Evolutionary conservation across 53 echinoderm and acorn worm genomes (phyloP), one percentile per base, ranked within the genome.

Genomic region (Temnopleurus reevesii): DNA sequence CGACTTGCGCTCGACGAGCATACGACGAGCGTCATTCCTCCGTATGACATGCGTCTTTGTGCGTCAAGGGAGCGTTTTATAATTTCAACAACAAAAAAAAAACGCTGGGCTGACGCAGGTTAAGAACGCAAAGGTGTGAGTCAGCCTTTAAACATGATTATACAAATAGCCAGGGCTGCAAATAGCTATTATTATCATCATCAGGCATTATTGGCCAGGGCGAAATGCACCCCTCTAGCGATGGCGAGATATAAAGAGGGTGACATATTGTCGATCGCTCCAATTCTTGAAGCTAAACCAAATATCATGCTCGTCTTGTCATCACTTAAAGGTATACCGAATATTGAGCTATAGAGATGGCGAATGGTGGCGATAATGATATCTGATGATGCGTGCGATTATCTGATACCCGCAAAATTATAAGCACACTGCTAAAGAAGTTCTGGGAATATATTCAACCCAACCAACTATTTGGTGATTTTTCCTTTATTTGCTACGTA

Each of bases 111-210:
- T n/a, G n/a, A n/a, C n/a, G n/a, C n/a, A n/a, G n/a, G n/a, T n/a
- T n/a, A n/a, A n/a, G n/a, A n/a, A n/a, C n/a, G n/a, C n/a, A n/a
- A n/a, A n/a, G n/a, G n/a, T n/a, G n/a, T n/a, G n/a, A n/a, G n/a
- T n/a, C n/a, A 41, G 38, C 71, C 21, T 41, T 71, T 5, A 71
- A 41, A 38, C 12, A 41, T 71, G 71, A 71, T 71, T 71, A 65
- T 65, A 65, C 65, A 71, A 71, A 71, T 71, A 71, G 71, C 71
- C 71, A n/a, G n/a, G n/a, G n/a, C n/a, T n/a, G n/a, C n/a, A n/a
- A n/a, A n/a, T n/a, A n/a, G n/a, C n/a, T n/a, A n/a, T n/a, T n/a
- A n/a, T n/a, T n/a, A n/a, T n/a, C n/a, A 71, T 41, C 41, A 71
- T 71, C 71, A 41, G n/a, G 41, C 41, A 71, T 71, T 13, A 71